These are phyloP conservation scores for Melipona quadrifasciata DNA, from an alignment of 1,140 invertebrate species.

Conservation along the genomic window DNA sequence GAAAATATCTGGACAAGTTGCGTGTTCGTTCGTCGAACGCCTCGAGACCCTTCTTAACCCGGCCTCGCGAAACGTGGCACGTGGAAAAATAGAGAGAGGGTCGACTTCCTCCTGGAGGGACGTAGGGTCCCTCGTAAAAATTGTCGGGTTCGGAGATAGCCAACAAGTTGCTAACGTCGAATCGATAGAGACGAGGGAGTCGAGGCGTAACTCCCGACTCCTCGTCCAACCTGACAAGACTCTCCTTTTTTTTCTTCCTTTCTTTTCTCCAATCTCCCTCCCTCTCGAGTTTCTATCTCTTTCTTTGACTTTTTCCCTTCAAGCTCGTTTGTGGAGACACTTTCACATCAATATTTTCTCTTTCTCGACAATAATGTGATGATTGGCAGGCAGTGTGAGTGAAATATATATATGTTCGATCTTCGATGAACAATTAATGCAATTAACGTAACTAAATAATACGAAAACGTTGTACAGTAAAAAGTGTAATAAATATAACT, in stretches of 20 bases:
- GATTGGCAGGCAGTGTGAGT: too few relatives aligned
- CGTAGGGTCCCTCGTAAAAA: constrained; percentile 23
- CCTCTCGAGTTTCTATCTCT: neutral
- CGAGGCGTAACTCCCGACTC: constrained; percentile 61
- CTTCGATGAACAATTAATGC: too few relatives aligned
- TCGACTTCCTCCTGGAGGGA: neutral
- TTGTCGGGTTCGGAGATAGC: constrained; percentile 59
- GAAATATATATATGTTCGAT: too few relatives aligned
- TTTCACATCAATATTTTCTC: too few relatives aligned
- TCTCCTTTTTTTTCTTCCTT: constrained; percentile 8
- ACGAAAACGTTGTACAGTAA: too few relatives aligned
- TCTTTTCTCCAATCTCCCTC: constrained; percentile 5
- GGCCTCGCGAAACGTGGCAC: neutral
- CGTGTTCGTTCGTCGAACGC: neutral
- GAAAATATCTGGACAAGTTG: neutral
- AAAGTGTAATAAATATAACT: too few relatives aligned
- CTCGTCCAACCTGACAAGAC: constrained; percentile 27
- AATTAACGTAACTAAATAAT: too few relatives aligned
- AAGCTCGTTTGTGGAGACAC: neutral
- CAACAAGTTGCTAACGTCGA: constrained; percentile 80
- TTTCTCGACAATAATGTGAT: too few relatives aligned
- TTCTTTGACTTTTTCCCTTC: neutral
- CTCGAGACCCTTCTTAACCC: neutral
- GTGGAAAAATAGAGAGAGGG: constrained; percentile 24
- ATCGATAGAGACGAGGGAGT: constrained; percentile 78